Conservation (phyloP, 2,888 invertebrate genomes). For the Andricus quercusramuli region DNA sequence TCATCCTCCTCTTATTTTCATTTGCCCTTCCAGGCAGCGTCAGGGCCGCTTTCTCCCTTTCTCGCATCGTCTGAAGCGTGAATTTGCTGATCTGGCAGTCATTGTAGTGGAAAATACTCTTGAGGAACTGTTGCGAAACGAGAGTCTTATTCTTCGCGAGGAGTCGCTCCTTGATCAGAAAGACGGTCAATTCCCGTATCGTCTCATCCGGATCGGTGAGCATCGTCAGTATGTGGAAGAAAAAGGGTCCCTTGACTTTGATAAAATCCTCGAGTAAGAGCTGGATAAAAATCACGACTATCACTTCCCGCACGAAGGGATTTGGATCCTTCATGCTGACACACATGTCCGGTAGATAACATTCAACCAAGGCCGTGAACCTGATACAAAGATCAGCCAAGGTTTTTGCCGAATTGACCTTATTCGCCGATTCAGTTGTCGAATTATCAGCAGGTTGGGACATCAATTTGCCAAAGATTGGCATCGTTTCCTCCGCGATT, state of each 20-base stretch:
- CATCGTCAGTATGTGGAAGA: conserved; percentile 84
- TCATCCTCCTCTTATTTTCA: conserved; percentile 79
- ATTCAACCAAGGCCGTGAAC: conserved; percentile 86
- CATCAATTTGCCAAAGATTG: conserved; percentile 83
- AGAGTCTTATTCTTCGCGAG: conserved; percentile 82
- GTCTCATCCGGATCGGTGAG: conserved; percentile 81
- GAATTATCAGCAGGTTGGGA: conserved; percentile 78
- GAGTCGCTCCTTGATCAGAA: conserved; percentile 84
- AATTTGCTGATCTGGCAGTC: conserved; percentile 71
- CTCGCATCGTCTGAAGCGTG: conserved; percentile 78
- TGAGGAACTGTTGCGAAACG: conserved; percentile 85
- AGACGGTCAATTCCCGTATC: conserved; percentile 83
- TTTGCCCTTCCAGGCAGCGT: conserved; percentile 79
- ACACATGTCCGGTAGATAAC: conserved; percentile 83
- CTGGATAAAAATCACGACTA: conserved; percentile 84
- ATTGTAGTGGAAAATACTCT: conserved; percentile 87
- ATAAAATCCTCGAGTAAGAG: conserved; percentile 87
- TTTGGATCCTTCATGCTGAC: conserved; percentile 83
- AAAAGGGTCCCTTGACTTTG: conserved; percentile 85
- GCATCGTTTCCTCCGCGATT: conserved; percentile 83
- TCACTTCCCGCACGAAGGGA: conserved; percentile 83
- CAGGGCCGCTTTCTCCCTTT: conserved; percentile 78
- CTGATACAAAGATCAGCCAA: conserved; percentile 86
- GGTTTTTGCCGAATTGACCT: conserved; percentile 85
- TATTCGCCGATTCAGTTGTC: conserved; percentile 76